Evolutionary conservation across 2,888 invertebrate species (phyloP).

Genomic region (Drosophila cognata): DNA sequence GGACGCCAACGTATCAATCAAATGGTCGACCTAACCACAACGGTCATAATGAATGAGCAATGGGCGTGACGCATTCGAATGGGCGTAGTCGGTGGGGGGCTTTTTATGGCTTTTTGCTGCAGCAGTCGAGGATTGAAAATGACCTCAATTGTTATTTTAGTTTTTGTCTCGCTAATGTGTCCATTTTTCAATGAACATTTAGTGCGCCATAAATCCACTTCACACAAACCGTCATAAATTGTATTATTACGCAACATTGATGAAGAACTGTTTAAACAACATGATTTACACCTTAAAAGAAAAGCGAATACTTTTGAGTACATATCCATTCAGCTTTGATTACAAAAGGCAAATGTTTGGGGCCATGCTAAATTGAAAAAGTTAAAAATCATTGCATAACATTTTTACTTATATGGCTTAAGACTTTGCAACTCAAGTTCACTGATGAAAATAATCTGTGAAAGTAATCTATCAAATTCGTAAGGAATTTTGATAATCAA

Average conservation of each 20-base stretch:
- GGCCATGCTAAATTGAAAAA: background rate
- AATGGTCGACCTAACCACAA: conserved; percentile 41
- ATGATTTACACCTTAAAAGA: background rate
- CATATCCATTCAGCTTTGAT: background rate
- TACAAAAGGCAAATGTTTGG: background rate
- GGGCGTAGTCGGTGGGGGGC: background rate
- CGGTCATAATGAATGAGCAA: conserved; percentile 18
- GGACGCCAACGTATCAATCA: conserved; percentile 49
- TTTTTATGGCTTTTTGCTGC: conserved; percentile 31
- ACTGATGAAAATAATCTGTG: background rate
- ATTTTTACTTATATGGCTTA: background rate
- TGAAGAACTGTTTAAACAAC: background rate
- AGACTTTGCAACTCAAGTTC: background rate
- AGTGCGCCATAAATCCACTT: background rate
- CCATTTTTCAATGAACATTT: background rate
- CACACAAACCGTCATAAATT: background rate
- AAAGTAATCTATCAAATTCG: background rate
- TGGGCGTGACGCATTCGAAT: conserved; percentile 11
- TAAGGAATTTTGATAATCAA: background rate
- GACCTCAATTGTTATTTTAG: conserved; percentile 12
- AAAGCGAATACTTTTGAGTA: background rate
- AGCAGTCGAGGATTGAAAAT: conserved; percentile 40
- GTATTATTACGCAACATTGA: background rate
- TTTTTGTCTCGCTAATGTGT: background rate
- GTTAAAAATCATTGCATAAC: background rate